phyloP scores from a whole-genome alignment of 2,888 invertebrate species.

The Rhaphigaster nebulosa region DNA sequence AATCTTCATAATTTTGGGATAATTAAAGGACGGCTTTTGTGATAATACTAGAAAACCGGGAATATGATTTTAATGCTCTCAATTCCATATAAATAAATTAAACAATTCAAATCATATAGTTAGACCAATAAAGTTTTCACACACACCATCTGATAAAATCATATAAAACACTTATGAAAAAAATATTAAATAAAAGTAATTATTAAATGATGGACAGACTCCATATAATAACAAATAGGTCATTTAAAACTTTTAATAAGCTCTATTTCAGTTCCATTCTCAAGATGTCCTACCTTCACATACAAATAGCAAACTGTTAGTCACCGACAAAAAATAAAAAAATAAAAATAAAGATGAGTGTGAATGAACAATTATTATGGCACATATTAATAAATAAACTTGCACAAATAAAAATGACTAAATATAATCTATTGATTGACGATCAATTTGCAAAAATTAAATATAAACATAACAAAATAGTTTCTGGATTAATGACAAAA shows the following conservation, averaged over 20 bases:
- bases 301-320: slow-evolving; percentile 32
- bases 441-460: background rate
- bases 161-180: background rate
- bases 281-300: slow-evolving; percentile 25
- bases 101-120: background rate
- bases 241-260: slow-evolving; percentile 40
- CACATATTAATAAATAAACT: slow-evolving; percentile 1
- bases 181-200: background rate
- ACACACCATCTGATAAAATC: background rate
- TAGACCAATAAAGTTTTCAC: background rate
- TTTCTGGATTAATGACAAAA: background rate
- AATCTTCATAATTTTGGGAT: background rate
- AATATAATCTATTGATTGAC: background rate
- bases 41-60: background rate
- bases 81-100: background rate
- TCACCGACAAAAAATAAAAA: background rate
- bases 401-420: background rate
- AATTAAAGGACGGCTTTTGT: slow-evolving; percentile 45
- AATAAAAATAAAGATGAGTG: too few relatives aligned
- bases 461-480: background rate
- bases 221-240: slow-evolving; percentile 43
- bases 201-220: slow-evolving; percentile 10
- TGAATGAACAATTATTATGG: slow-evolving; percentile 48
- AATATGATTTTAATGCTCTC: slow-evolving; percentile 9
- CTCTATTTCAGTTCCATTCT: slow-evolving; percentile 35